phyloP scores from a whole-genome alignment of 2,797 vertebrate genomes.

The Ctenopoma kingsleyae region DNA sequence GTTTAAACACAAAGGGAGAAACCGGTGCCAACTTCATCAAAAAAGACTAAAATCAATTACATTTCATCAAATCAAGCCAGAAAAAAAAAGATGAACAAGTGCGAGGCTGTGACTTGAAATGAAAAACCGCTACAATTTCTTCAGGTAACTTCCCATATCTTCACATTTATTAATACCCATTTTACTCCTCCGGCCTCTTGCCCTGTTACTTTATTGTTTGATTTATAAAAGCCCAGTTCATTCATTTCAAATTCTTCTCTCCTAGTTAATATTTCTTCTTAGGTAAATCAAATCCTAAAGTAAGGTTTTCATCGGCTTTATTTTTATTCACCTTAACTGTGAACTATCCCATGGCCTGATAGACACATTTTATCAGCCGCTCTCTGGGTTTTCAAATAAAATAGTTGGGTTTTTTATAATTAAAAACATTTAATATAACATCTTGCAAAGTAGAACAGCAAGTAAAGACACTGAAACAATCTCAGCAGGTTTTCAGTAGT shows the following conservation, averaged over 20 bases:
- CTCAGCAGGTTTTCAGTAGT: neutral
- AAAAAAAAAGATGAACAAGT: constrained; percentile 1
- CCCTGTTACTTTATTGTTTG: neutral
- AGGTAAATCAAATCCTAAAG: constrained; percentile 9
- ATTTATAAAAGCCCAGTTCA: neutral
- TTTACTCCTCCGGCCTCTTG: neutral
- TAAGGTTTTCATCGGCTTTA: neutral
- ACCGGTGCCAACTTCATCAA: constrained; percentile 11
- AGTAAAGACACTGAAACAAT: constrained; percentile 6
- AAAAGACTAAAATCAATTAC: constrained; percentile 24
- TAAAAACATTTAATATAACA: neutral
- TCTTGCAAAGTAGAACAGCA: constrained; percentile 15
- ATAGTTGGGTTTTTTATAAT: constrained; percentile 10
- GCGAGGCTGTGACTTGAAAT: too few species aligned
- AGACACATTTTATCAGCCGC: neutral
- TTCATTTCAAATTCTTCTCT: neutral
- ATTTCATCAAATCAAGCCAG: constrained; percentile 4
- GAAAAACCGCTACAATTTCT: too few species aligned
- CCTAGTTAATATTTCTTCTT: neutral
- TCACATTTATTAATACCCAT: neutral
- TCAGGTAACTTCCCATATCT: neutral
- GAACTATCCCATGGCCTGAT: neutral
- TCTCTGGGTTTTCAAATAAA: constrained; percentile 26
- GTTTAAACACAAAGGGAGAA: constrained; percentile 9
- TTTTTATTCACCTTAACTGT: neutral